A percentile compares a stretch with the other conserved stretches of the same genome.
phyloP scores from a whole-genome alignment of 2,113 vertebrate species.

The Lanius collurio region DNA sequence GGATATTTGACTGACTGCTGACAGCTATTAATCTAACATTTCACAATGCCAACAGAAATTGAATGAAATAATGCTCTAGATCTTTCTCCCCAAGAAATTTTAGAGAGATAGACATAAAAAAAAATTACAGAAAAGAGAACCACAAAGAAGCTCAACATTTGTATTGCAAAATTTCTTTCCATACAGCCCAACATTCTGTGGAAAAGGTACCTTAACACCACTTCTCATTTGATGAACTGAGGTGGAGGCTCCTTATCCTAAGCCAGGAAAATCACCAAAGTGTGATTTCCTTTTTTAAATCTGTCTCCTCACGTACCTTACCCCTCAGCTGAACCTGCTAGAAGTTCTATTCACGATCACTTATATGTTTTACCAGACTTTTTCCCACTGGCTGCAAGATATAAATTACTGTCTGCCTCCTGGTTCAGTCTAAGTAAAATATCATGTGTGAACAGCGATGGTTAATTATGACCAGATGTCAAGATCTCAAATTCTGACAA shows the following conservation, averaged over 20 bases:
- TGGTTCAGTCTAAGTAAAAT: slow-evolving; percentile 11
- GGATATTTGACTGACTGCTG: slow-evolving; percentile 2
- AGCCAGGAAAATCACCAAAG: slow-evolving; percentile 13
- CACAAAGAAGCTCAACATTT: not conserved
- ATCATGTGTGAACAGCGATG: not conserved
- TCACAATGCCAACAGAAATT: not conserved
- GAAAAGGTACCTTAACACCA: not conserved
- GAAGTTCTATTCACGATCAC: not conserved
- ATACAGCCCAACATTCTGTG: not conserved
- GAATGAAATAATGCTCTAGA: not conserved
- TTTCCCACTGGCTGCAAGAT: not conserved
- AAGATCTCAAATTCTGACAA: not conserved
- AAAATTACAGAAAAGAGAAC: not conserved
- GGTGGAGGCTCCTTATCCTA: not conserved
- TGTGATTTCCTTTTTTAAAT: slow-evolving; percentile 26
- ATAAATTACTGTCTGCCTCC: slow-evolving; percentile 8
- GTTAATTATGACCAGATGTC: slow-evolving; percentile 48
- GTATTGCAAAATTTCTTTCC: not conserved
- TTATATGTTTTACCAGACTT: not conserved
- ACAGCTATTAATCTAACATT: slow-evolving; percentile 2
- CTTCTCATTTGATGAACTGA: not conserved
- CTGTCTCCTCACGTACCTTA: not conserved
- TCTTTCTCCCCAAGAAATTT: not conserved
- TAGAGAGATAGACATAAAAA: not conserved
- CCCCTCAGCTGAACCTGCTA: not conserved